phyloP scores from a whole-genome alignment of 2,888 invertebrate genomes.

The Athalia rosae region DNA sequence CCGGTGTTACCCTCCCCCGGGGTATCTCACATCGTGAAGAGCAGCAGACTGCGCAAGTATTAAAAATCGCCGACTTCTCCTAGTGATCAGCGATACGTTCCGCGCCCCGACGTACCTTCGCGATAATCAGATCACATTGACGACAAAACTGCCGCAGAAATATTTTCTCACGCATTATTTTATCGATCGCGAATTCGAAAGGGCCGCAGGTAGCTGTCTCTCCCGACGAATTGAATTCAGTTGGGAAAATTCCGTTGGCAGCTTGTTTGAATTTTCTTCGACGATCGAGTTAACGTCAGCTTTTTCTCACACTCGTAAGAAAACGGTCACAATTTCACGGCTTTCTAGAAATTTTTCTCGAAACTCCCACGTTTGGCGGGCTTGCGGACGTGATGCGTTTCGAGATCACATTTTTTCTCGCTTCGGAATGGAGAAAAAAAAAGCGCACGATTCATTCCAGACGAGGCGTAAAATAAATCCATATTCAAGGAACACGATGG shows the following conservation, averaged over 20 bases:
- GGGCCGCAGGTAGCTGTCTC: not conserved
- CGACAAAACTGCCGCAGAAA: constrained; percentile 48
- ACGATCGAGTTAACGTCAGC: constrained; percentile 6
- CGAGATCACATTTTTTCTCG: no score
- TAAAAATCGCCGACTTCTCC: constrained; percentile 25
- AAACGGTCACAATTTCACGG: not conserved
- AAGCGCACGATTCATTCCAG: no score
- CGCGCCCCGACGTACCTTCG: constrained; percentile 49
- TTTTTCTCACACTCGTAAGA: not conserved
- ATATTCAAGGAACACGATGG: no score
- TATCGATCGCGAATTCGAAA: constrained; percentile 47
- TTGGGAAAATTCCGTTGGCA: constrained; percentile 27
- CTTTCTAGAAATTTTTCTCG: no score
- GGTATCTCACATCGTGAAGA: constrained; percentile 27
- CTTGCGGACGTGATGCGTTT: no score
- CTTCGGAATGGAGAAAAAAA: no score
- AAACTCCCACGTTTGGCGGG: no score
- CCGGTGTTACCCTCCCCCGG: not conserved
- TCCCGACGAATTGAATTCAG: constrained; percentile 1
- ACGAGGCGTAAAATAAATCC: no score
- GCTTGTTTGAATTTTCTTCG: constrained; percentile 12
- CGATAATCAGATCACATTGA: constrained; percentile 54
- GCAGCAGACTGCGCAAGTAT: constrained; percentile 36
- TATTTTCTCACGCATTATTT: constrained; percentile 30
- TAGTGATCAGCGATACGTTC: not conserved